phyloP scores from a whole-genome alignment of 1,140 invertebrate genomes.

The Solenopsis invicta region DNA sequence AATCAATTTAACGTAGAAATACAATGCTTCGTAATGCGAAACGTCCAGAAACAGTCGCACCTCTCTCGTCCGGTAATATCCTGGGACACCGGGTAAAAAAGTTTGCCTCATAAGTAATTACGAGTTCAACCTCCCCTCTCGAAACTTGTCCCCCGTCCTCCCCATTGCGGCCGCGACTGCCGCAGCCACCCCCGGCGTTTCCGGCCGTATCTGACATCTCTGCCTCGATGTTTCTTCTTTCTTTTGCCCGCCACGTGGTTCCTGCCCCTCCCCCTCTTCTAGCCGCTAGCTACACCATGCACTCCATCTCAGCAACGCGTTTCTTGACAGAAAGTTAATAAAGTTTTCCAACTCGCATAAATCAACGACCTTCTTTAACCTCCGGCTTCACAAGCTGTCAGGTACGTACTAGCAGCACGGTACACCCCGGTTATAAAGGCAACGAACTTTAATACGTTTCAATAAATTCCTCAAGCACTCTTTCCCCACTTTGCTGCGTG shows the following conservation, averaged over 20 bases:
- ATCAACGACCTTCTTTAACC: constrained; percentile 78
- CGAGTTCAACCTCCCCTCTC: constrained; percentile 43
- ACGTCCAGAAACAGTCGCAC: constrained; percentile 25
- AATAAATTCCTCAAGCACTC: constrained; percentile 62
- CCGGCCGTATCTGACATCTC: constrained; percentile 51
- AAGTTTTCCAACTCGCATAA: constrained; percentile 82
- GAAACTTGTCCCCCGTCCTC: constrained; percentile 38
- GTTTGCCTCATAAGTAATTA: constrained; percentile 68
- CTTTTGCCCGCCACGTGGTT: constrained; percentile 61
- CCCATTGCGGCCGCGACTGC: constrained; percentile 8
- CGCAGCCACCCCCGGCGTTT: constrained; percentile 46
- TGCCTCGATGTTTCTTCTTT: constrained; percentile 63
- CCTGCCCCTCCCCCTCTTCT: constrained; percentile 42
- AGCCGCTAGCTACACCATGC: constrained; percentile 45
- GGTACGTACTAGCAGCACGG: constrained; percentile 43
- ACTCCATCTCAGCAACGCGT: constrained; percentile 69
- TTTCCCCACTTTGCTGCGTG: constrained; percentile 3
- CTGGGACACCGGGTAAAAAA: constrained; percentile 59
- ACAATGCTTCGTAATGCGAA: neutral
- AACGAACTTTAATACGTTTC: constrained; percentile 80
- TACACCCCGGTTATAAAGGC: constrained; percentile 69
- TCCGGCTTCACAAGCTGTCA: constrained; percentile 52
- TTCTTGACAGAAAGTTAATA: constrained; percentile 81
- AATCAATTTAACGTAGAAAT: constrained; percentile 4
- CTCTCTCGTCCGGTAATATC: constrained; percentile 58